Conservation (phyloP, 2,888 invertebrate genomes). For the Eilema griseolum region DNA sequence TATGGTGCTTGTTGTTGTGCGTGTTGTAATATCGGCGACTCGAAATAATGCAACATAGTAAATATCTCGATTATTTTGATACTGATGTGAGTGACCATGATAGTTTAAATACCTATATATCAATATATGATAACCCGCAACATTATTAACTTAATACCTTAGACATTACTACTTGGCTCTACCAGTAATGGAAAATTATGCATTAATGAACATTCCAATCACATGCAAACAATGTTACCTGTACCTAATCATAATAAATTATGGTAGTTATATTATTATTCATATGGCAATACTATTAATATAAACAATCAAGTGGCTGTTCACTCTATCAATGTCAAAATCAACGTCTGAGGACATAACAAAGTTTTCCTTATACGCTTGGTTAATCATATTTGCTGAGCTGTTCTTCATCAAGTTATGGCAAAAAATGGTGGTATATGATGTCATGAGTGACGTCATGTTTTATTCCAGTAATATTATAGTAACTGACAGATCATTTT, state of each 20-base stretch:
- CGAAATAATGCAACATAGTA: too few species aligned
- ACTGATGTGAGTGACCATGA: too few species aligned
- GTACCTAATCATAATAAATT: conserved; percentile 4
- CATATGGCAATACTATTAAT: neutral
- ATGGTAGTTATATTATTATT: neutral
- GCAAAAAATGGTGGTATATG: neutral
- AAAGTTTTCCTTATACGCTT: neutral
- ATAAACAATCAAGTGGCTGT: neutral
- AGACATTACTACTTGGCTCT: too few species aligned
- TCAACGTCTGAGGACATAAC: neutral
- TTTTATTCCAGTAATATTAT: neutral
- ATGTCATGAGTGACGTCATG: neutral
- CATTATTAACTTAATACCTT: too few species aligned
- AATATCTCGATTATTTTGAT: too few species aligned
- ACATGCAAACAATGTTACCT: neutral
- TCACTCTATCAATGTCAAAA: conserved; percentile 6
- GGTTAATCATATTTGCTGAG: neutral
- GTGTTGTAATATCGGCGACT: too few species aligned
- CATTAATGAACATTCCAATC: neutral
- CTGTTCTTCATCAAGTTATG: neutral
- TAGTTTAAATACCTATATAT: too few species aligned
- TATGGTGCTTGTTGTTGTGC: too few species aligned
- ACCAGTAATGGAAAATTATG: too few species aligned
- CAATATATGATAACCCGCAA: too few species aligned
- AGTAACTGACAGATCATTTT: too few species aligned